Evolutionary conservation across 2,797 vertebrate species (phyloP), one percentile per base, ranked within the genome.

Genomic region (Tolypeutes matacus): DNA sequence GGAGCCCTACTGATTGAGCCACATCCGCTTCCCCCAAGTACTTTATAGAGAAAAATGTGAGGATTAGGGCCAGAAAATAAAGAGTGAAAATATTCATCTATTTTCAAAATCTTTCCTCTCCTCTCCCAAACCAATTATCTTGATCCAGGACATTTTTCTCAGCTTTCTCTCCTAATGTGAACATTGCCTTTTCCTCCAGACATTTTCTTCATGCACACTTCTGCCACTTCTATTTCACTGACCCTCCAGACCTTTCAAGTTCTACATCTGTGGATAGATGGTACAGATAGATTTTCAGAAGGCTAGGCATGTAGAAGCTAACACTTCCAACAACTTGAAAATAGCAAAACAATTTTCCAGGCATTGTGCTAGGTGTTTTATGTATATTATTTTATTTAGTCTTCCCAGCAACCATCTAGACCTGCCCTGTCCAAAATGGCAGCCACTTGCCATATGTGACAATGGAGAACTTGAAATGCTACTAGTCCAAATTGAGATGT

Each of bases 401-500:
- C 53, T 17, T 56, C 53, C 53, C 53, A 56, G 21, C 53, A 56
- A 56, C 18, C 18, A 5, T 56, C 17, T 20, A 56, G 53, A 20
- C 53, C 18, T 18, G 53, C 18, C 5, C 53, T 56, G 17, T 56
- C 53, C 53, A 56, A 20, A 56, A 56, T 56, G 53, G 18, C 18
- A 56, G 53, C 18, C 53, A 56, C 53, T 56, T 56, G 53, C 53
- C 17, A 56, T 4, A 21, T 36, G 13, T 17, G 49, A 8, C 31
- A 89, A 9, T 72, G 83, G 42, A 88, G 51, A 92, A 77, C 10
- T 69, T 58, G 80, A 76, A 89, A 93, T 53, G 15, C 25, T 18
- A 7, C 2, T 46, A 62, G 17, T 58, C 11, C 78, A 89, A 70
- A 86, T 17, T 82, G 64, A 86, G 69, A 27, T 60, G 31, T 53